Conservation (phyloP, 92 coral and sea anemone species). For the Diadumene lineata region DNA sequence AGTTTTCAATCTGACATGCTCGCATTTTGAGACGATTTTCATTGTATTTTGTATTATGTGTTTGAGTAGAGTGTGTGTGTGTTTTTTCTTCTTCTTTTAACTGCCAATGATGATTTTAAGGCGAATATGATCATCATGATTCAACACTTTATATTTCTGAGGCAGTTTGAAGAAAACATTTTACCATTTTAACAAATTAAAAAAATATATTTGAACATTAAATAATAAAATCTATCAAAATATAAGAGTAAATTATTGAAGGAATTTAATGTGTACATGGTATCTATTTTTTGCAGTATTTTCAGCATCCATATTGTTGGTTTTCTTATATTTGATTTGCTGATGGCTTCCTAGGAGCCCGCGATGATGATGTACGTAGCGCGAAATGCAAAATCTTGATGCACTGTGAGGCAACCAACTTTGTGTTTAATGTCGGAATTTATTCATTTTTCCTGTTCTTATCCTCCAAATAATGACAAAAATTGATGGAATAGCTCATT, state of each 20-base stretch:
- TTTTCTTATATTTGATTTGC: not conserved
- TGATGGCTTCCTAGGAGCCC: not conserved
- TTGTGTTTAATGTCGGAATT: not conserved
- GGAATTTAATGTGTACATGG: not conserved
- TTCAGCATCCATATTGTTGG: too few relatives aligned
- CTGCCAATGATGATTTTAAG: conserved; percentile 49
- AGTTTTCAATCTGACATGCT: conserved; percentile 57
- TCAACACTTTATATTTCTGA: conserved; percentile 17
- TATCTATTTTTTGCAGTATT: too few relatives aligned
- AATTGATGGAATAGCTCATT: conserved; percentile 47
- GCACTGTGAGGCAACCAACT: not conserved
- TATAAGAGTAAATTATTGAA: too few relatives aligned
- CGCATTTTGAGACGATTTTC: conserved; percentile 23
- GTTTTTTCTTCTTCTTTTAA: conserved; percentile 2
- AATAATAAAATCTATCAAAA: not conserved
- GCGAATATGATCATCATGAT: conserved; percentile 46
- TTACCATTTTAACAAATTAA: not conserved
- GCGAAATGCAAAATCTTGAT: conserved; percentile 15
- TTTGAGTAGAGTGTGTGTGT: not conserved
- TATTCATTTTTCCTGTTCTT: not conserved
- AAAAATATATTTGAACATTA: not conserved
- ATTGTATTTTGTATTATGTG: not conserved
- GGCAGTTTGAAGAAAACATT: conserved; percentile 33
- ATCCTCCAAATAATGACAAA: not conserved
- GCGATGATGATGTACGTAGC: conserved; percentile 21